Evolutionary conservation across 2,113 vertebrate genomes (phyloP).

Genomic region (Indri indri): DNA sequence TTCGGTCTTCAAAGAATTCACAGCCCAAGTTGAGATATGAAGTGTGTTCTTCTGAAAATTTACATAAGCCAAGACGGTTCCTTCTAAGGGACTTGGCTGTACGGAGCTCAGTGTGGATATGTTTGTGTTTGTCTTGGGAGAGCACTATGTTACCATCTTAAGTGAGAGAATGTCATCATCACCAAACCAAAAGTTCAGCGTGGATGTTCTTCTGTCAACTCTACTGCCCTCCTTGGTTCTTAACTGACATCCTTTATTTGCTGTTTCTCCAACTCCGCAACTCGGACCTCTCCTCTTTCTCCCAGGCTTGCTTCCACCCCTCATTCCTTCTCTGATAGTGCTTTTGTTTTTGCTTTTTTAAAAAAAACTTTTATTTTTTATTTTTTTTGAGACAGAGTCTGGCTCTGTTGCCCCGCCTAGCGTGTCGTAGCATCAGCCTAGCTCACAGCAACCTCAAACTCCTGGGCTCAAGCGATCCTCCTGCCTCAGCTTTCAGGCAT

Average conservation of each 20-base stretch:
- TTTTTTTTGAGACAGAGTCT: no score
- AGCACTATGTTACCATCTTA: background rate
- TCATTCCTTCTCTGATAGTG: background rate
- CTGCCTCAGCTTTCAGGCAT: no score
- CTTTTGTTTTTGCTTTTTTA: background rate
- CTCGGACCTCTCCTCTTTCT: background rate
- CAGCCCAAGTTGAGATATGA: background rate
- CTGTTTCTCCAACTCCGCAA: background rate
- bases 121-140: background rate
- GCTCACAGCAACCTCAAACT: no score
- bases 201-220: background rate
- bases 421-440: no score
- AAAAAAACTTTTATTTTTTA: no score
- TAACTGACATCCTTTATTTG: background rate
- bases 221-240: background rate
- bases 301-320: background rate
- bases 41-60: background rate
- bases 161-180: background rate
- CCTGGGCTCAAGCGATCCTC: no score
- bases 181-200: accelerated
- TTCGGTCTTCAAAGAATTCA: background rate
- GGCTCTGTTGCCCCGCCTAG: no score
- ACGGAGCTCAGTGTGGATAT: background rate
- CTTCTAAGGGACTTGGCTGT: background rate
- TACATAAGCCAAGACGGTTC: background rate